These are phyloP conservation scores for Montifringilla adamsi DNA, from an alignment of 2,113 vertebrate species.

Conservation along the genomic window DNA sequence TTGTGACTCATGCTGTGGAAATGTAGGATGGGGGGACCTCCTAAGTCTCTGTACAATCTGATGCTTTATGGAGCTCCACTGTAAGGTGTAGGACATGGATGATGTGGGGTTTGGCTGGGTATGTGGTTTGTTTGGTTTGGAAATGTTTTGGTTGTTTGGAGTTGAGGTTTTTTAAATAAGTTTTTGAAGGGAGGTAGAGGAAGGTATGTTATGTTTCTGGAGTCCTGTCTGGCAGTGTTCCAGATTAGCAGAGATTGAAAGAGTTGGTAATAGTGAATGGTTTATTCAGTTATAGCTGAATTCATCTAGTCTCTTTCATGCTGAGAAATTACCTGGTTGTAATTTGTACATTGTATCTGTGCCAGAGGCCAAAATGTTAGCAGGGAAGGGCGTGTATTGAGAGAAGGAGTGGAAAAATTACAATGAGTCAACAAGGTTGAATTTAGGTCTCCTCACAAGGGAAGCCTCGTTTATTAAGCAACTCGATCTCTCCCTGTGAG, in stretches of 20 bases:
- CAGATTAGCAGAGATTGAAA: background rate
- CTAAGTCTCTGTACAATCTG: background rate
- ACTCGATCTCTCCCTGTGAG: background rate
- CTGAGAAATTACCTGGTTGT: background rate
- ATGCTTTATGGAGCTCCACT: background rate
- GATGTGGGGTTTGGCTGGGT: background rate
- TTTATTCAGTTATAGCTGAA: background rate
- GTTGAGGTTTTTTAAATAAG: background rate
- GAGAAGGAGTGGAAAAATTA: slow-evolving; percentile 24
- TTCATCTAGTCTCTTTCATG: background rate
- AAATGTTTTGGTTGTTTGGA: background rate
- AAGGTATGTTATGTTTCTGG: background rate
- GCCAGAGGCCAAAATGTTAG: slow-evolving; percentile 16
- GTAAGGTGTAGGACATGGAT: background rate
- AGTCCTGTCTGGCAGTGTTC: background rate
- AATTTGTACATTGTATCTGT: background rate
- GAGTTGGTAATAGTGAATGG: background rate
- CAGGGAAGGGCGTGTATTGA: background rate
- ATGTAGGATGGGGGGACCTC: background rate
- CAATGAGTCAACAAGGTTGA: slow-evolving; percentile 7
- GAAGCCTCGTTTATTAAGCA: slow-evolving; percentile 5
- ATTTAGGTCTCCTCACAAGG: background rate
- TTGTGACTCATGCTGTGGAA: background rate
- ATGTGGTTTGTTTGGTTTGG: background rate
- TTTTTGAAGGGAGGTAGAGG: background rate